A percentile compares a stretch with the other conserved stretches of the same genome.
phyloP scores from a whole-genome alignment of 2,113 vertebrate species.

The Coregonus clupeaformis region DNA sequence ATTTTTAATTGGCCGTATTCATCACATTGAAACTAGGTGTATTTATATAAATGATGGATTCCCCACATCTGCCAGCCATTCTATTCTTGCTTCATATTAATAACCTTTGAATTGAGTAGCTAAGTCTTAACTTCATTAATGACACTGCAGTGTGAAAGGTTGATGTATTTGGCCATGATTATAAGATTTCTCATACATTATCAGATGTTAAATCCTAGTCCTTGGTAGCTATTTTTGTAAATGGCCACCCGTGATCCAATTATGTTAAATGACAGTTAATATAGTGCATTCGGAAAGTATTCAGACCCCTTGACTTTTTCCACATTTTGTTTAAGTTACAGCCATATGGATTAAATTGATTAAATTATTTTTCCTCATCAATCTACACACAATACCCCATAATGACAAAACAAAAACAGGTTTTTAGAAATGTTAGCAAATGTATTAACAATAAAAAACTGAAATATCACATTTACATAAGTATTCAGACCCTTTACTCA shows the following conservation, averaged over 20 bases:
- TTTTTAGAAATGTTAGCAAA: too few relatives aligned
- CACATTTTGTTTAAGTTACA: too few relatives aligned
- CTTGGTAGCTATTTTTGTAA: constrained; percentile 10
- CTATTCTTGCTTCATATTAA: constrained; percentile 52
- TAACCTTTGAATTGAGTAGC: constrained; percentile 51
- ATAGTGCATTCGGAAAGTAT: constrained; percentile 1
- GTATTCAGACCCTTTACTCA: too few relatives aligned
- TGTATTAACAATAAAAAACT: too few relatives aligned
- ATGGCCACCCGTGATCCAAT: constrained; percentile 9
- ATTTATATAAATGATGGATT: constrained; percentile 38
- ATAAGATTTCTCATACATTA: constrained; percentile 24
- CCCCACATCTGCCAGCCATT: constrained; percentile 35
- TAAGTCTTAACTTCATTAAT: constrained; percentile 23
- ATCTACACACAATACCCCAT: too few relatives aligned
- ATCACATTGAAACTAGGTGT: constrained; percentile 49
- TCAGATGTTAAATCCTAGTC: constrained; percentile 20
- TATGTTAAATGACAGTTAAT: neutral
- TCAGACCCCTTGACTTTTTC: too few relatives aligned
- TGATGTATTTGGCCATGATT: constrained; percentile 10
- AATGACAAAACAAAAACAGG: too few relatives aligned
- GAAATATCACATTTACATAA: too few relatives aligned
- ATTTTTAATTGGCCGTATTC: constrained; percentile 65
- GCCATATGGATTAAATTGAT: too few relatives aligned
- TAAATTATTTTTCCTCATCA: too few relatives aligned
- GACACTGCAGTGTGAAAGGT: constrained; percentile 25